phyloP scores from a whole-genome alignment of 2,113 vertebrate species.

The Lichenostomus cassidix region DNA sequence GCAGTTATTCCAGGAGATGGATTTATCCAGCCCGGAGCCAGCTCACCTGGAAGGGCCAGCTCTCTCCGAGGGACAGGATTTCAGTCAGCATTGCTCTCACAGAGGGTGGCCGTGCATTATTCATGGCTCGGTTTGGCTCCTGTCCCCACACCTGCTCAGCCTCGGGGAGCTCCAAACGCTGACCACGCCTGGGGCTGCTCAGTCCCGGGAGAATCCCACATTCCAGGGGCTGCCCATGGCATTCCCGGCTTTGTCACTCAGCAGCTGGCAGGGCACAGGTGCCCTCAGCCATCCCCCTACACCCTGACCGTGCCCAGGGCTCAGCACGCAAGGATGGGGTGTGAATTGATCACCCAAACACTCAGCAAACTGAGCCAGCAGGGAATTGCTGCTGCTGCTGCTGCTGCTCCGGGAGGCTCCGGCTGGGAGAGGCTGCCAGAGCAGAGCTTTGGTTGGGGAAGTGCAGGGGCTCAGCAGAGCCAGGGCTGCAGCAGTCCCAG shows the following conservation, averaged over 20 bases:
- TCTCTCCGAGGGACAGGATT: not conserved
- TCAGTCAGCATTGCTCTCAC: accelerated
- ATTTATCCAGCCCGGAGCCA: not conserved
- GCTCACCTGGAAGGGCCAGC: not conserved
- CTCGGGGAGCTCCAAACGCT: not conserved
- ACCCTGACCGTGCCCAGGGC: not conserved
- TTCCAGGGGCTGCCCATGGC: not conserved
- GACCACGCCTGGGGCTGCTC: not conserved
- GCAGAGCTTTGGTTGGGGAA: not conserved
- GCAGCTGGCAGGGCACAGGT: not conserved
- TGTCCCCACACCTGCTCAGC: not conserved
- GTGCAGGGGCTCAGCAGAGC: not conserved
- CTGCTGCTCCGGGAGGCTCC: not conserved
- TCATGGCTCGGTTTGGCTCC: not conserved
- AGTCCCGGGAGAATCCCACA: not conserved
- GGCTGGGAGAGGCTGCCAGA: not conserved
- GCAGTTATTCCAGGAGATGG: not conserved
- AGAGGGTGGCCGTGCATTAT: accelerated
- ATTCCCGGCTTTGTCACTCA: too few species aligned
- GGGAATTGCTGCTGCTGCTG: not conserved
- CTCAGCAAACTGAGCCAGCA: not conserved
- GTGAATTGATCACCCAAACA: not conserved
- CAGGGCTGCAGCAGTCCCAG: not conserved
- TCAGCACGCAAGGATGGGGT: not conserved
- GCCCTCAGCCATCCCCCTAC: not conserved